Base-by-base conservation (phyloP, 2,113 vertebrate genomes). In the Tauraco erythrolophus region DNA sequence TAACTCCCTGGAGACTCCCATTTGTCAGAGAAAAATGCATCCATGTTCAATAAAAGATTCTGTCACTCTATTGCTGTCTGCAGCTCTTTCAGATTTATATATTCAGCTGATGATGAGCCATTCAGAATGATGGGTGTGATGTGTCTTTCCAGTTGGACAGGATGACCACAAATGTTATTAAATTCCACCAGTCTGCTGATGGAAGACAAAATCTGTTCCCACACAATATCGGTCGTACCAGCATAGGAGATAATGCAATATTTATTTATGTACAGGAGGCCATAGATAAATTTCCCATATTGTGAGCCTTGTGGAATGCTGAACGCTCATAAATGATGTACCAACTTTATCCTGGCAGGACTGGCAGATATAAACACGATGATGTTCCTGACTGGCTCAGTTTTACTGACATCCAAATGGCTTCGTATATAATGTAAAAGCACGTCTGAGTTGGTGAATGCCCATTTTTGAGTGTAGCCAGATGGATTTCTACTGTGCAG, bases 141-240 rank as follows among this genome's bases (percentile, higher is more conserved):
- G 94, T 84, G 81, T 96, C 95, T 96, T 97, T 94, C 91, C 89
- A 96, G 92, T 96, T 97, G 96, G 94, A 92, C 81, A 60, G 91
- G 77, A 91, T 92, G 92, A 95, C 96, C 95, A 96, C 70, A 97
- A 97, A 95, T 95, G 87, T 96, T 97, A 96, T 97, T 97, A 94
- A 94, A 97, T 95, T 95, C 87, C 76, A 96, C 84, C 94, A 94
- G 70, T 90, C 84, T 96, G 92, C 94, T 96, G 95, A 89, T 96
- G 91, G 89, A 94, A 96, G 94, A 85, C 92, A 92, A 94, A 97
- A 97, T 96, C 94, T 96, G 94, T 97, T 95, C 93, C 69, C 62
- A 93, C 72, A 91, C 85, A 86, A 30, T 94, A 87, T 94, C 76
- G 90, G 81, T 88, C 79, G 86, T 89, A 85, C 57, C 69, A 90